Evolutionary conservation across 2,888 invertebrate genomes (phyloP).

Genomic region (Achlya flavicornis): DNA sequence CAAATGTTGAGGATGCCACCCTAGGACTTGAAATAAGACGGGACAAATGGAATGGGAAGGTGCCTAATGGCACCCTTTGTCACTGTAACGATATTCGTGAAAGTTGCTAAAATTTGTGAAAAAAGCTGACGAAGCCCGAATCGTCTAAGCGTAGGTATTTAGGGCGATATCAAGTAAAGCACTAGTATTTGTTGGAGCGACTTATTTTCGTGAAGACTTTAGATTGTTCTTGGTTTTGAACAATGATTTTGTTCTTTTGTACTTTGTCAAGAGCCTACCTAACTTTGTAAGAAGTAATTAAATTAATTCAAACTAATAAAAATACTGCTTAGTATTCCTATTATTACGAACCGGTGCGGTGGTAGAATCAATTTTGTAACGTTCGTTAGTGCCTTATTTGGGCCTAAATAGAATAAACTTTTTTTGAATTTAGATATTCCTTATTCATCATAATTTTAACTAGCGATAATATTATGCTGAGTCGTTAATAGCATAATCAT

Average conservation of each 20-base stretch:
- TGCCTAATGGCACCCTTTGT: constrained; percentile 14
- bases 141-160: background rate
- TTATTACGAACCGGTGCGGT: no score
- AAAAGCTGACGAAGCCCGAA: background rate
- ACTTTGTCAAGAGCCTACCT: background rate
- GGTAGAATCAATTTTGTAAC: no score
- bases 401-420: no score
- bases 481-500: no score
- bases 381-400: no score
- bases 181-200: background rate
- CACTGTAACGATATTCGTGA: constrained; percentile 10
- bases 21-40: constrained; percentile 7
- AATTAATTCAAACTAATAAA: no score
- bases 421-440: no score
- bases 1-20: constrained; percentile 8
- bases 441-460: no score
- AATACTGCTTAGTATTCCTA: no score
- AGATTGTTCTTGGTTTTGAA: background rate
- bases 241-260: background rate
- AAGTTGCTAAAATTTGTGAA: constrained; percentile 6
- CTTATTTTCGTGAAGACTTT: background rate
- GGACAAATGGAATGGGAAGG: constrained; percentile 14
- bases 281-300: background rate
- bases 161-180: background rate
- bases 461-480: no score